Evolutionary conservation across 2,113 vertebrate species (phyloP).

Genomic region (Channa argus): DNA sequence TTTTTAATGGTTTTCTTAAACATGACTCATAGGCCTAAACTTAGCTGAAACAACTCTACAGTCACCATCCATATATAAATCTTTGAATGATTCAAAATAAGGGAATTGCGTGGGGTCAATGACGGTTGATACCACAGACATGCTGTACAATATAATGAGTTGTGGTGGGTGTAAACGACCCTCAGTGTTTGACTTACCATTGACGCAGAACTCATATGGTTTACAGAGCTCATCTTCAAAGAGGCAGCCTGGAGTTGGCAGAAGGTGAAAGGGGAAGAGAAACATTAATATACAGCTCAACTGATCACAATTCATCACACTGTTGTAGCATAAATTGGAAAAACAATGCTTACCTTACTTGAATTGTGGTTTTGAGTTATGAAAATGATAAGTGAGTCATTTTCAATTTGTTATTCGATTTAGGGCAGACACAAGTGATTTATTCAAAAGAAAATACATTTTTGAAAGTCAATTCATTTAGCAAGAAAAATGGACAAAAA

Average conservation of each 20-base stretch:
- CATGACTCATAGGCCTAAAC: conserved; percentile 34
- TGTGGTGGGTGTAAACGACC: conserved; percentile 7
- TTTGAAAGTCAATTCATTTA: neutral
- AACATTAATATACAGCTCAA: conserved; percentile 13
- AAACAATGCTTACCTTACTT: too few species aligned
- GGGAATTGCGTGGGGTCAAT: neutral
- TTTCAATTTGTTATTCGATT: too few species aligned
- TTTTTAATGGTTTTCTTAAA: conserved; percentile 9
- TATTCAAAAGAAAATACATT: too few species aligned
- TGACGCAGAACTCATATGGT: conserved; percentile 75
- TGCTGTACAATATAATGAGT: conserved; percentile 22
- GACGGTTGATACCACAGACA: conserved; percentile 3
- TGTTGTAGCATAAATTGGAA: too few species aligned
- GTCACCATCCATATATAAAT: conserved; percentile 21
- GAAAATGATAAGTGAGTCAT: too few species aligned
- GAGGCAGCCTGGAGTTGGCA: conserved; percentile 71
- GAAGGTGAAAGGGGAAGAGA: conserved; percentile 30
- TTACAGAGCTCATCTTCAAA: conserved; percentile 79
- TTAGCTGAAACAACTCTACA: conserved; percentile 3
- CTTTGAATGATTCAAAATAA: neutral
- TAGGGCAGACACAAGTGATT: too few species aligned
- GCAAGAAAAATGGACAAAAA: neutral
- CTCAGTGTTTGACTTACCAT: conserved; percentile 62
- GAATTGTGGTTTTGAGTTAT: too few species aligned
- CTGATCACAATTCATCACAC: too few species aligned